Evolutionary conservation across 1,140 invertebrate genomes (phyloP).

Genomic region (Brachionus manjavacas): DNA sequence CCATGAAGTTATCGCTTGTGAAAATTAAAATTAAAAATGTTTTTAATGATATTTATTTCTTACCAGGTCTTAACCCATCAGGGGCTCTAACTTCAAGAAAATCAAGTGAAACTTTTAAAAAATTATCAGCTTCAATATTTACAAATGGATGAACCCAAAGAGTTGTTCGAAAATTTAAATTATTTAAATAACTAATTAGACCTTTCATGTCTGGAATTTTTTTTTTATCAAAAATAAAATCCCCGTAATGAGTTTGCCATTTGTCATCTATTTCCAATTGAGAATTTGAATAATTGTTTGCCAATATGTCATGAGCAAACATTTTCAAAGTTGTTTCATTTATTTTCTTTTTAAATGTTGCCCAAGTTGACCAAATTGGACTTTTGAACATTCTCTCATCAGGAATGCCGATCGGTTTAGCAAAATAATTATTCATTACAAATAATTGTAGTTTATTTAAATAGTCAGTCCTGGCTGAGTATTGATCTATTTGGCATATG

Average conservation of each 20-base stretch:
- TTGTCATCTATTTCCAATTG: conserved; percentile 82
- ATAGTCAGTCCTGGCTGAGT: background rate
- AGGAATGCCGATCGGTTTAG: conserved; percentile 59
- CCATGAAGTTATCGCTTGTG: conserved; percentile 14
- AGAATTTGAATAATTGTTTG: conserved; percentile 67
- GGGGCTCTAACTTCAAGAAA: conserved; percentile 33
- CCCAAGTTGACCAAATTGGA: conserved; percentile 89
- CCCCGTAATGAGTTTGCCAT: conserved; percentile 60
- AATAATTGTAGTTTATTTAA: conserved; percentile 10
- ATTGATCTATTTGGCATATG: conserved; percentile 18
- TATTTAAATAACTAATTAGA: conserved; percentile 62
- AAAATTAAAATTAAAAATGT: background rate
- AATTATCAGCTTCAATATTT: conserved; percentile 18
- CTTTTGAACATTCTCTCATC: conserved; percentile 68
- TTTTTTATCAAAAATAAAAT: conserved; percentile 65
- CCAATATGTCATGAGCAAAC: conserved; percentile 65
- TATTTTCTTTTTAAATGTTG: conserved; percentile 68
- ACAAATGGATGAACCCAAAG: conserved; percentile 86
- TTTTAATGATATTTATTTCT: background rate
- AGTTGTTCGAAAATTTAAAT: conserved; percentile 67
- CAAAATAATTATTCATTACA: conserved; percentile 39
- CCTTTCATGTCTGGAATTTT: conserved; percentile 72
- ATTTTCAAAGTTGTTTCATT: conserved; percentile 65
- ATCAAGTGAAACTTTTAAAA: background rate
- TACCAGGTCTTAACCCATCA: conserved; percentile 18